A percentile compares a stretch with the other conserved stretches of the same genome.
phyloP scores from a whole-genome alignment of 2,888 invertebrate species.

The Aquatica leii region DNA sequence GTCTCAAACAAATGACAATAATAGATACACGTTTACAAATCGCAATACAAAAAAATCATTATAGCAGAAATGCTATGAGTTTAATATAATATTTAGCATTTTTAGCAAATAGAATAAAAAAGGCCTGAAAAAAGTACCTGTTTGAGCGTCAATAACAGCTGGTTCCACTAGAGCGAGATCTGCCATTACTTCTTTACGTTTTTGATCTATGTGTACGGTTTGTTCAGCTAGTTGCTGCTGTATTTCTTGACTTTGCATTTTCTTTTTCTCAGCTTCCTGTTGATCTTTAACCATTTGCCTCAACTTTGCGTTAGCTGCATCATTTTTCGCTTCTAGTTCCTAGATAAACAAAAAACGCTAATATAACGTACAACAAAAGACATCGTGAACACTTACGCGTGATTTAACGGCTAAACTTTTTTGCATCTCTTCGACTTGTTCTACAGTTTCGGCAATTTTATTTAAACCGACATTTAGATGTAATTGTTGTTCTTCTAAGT shows the following conservation, averaged over 20 bases:
- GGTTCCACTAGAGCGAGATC: slow-evolving; percentile 98
- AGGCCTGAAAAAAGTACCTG: too few relatives aligned
- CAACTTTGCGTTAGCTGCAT: slow-evolving; percentile 98
- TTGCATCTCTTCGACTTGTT: slow-evolving; percentile 99
- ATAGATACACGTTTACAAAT: too few relatives aligned
- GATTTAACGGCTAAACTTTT: slow-evolving; percentile 97
- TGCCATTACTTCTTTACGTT: slow-evolving; percentile 92
- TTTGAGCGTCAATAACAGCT: slow-evolving; percentile 98
- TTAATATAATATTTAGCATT: too few relatives aligned
- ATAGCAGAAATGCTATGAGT: too few relatives aligned
- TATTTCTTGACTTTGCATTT: slow-evolving; percentile 97
- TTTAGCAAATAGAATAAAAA: too few relatives aligned
- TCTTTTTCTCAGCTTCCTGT: slow-evolving; percentile 99
- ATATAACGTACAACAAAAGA: too few relatives aligned
- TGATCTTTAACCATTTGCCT: slow-evolving; percentile 99
- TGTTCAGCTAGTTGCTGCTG: slow-evolving; percentile 84
- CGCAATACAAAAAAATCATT: too few relatives aligned
- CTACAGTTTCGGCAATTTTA: slow-evolving; percentile 99
- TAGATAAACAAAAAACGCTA: slow-evolving; percentile 51
- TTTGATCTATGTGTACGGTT: slow-evolving; percentile 92
- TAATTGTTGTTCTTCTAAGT: slow-evolving; percentile 97
- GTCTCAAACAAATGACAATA: too few relatives aligned
- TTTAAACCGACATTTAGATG: slow-evolving; percentile 98
- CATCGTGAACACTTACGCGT: slow-evolving; percentile 63
- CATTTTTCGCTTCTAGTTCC: slow-evolving; percentile 96